Conservation (phyloP, 2,113 vertebrate species). For the Mirza zaza region DNA sequence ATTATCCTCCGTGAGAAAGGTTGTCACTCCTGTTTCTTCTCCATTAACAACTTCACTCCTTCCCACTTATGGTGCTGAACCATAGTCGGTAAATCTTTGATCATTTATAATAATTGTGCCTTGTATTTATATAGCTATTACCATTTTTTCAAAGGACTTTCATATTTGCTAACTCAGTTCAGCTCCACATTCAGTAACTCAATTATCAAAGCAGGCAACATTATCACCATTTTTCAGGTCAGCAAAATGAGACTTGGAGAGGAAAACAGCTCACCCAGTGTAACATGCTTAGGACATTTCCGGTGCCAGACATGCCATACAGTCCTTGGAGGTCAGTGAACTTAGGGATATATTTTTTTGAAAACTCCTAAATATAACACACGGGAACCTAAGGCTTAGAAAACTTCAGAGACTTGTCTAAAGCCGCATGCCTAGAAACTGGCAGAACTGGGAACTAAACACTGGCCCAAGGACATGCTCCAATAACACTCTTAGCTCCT, state of each 20-base stretch:
- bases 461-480: neutral
- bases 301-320: neutral
- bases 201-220: neutral
- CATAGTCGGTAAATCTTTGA: neutral
- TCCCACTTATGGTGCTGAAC: neutral
- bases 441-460: neutral
- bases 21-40: constrained; percentile 13
- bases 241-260: neutral
- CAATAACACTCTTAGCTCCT: neutral
- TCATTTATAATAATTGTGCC: neutral
- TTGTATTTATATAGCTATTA: neutral
- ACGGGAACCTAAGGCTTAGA: neutral
- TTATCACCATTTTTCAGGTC: neutral
- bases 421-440: neutral
- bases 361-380: neutral
- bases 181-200: neutral
- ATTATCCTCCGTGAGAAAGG: neutral
- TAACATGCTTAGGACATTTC: neutral
- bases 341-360: neutral
- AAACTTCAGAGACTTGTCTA: neutral
- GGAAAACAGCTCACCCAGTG: neutral
- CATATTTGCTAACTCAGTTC: neutral
- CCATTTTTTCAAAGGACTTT: constrained; percentile 37
- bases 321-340: neutral
- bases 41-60: constrained; percentile 33